These are phyloP conservation scores for Chironomus riparius DNA, from an alignment of 2,888 invertebrate genomes.

Conservation along the genomic window DNA sequence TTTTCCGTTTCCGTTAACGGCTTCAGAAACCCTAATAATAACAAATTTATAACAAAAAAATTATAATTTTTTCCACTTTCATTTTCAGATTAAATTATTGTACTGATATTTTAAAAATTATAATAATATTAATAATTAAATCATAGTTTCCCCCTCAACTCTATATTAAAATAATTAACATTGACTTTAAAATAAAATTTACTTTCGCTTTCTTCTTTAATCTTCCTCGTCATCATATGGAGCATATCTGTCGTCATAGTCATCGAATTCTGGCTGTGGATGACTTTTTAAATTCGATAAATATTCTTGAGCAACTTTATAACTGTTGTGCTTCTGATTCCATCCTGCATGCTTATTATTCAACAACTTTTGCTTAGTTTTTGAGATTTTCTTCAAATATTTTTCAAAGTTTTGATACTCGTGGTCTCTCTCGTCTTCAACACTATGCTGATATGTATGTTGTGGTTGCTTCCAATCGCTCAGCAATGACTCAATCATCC, in stretches of 20 bases:
- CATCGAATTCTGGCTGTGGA: neutral
- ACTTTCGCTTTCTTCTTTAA: neutral
- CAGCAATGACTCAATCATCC: neutral
- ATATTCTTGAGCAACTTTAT: constrained; percentile 19
- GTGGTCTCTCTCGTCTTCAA: neutral
- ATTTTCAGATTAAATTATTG: neutral
- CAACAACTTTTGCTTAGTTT: neutral
- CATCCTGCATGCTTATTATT: constrained; percentile 8
- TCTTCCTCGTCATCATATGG: neutral
- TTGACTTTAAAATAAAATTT: neutral
- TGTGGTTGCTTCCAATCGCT: neutral
- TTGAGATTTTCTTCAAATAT: neutral
- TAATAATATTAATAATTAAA: neutral
- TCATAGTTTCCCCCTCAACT: neutral
- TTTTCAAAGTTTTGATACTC: constrained; percentile 2
- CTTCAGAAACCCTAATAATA: no score
- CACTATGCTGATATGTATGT: neutral
- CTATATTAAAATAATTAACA: no score
- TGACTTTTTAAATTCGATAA: neutral
- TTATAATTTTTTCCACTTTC: neutral
- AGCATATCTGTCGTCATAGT: neutral
- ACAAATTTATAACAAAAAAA: neutral
- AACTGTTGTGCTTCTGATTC: neutral
- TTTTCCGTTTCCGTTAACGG: no score
- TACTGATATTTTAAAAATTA: neutral